These are phyloP conservation scores for Copidosoma aretas DNA, from an alignment of 2,888 invertebrate genomes.

Conservation along the genomic window DNA sequence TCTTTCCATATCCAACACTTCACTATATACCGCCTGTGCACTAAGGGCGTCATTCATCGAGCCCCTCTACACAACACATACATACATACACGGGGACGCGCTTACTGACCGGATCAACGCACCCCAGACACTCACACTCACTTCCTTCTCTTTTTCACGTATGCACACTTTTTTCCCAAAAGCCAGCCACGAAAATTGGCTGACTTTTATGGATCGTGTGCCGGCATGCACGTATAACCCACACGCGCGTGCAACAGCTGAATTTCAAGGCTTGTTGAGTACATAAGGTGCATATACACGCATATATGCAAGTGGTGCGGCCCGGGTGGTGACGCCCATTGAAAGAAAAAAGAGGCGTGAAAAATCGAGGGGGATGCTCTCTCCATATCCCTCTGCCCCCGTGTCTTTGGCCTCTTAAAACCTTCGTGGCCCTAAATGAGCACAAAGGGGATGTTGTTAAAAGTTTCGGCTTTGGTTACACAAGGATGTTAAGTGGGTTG, in stretches of 20 bases:
- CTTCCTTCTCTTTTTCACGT: not conserved
- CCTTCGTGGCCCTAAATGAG: too few species aligned
- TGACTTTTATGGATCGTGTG: slow-evolving; percentile 35
- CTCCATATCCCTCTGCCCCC: not conserved
- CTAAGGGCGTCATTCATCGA: slow-evolving; percentile 54
- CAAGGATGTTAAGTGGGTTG: not conserved
- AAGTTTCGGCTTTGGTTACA: not conserved
- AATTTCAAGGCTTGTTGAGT: not conserved
- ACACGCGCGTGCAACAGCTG: slow-evolving; percentile 27
- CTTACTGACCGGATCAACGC: slow-evolving; percentile 58
- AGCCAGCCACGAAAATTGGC: slow-evolving; percentile 11
- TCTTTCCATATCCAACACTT: too few species aligned
- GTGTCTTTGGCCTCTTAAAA: too few species aligned
- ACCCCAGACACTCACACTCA: slow-evolving; percentile 44
- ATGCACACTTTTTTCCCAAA: not conserved
- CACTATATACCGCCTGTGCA: slow-evolving; percentile 35
- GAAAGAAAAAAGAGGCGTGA: slow-evolving; percentile 8
- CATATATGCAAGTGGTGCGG: not conserved
- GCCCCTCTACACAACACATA: slow-evolving; percentile 33
- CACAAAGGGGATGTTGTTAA: not conserved
- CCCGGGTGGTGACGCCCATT: not conserved
- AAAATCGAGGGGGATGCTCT: not conserved
- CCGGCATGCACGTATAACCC: slow-evolving; percentile 17
- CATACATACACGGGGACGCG: not conserved
- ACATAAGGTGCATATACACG: not conserved